Base-by-base conservation (phyloP, 2,888 invertebrate species). In the Neria commutata region DNA sequence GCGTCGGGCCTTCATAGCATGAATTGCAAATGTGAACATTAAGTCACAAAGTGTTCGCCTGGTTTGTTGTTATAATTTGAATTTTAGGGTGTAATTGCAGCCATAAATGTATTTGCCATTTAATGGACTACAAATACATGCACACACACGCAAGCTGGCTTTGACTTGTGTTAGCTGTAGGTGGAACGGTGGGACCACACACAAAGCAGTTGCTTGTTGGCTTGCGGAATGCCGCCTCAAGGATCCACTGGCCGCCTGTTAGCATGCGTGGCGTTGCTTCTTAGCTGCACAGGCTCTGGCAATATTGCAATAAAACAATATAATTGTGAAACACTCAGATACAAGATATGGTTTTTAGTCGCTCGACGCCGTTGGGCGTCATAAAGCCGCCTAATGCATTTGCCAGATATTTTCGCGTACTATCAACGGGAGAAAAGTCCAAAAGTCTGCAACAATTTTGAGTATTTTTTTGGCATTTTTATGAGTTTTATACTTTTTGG, bases 71-170 rank as follows among this genome's bases (percentile, higher is more conserved):
- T 76, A 76, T 77, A 76, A 77, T 76, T 74, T 77, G 70, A 76
- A 68, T 75, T 78, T 76, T 78, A 78, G 74, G 73, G 74, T 71
- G 71, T 78, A 77, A 77, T 77, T 77, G 73, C 65, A 64, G 71
- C 67, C 70, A 78, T 77, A 78, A 78, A 77, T 78, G 77, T 78
- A 71, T 77, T 76, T 71, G 70, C 68, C 70, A 57, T 68, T 71
- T 67, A 71, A 72, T 68, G 67, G 67, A 65, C 65, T 63, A 63
- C 61, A 62, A 62, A 60, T n/a, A 42, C 50, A 49, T 34, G 47
- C 46, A 56, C 52, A 46, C 45, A 24, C 25, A 46, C 23, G 46
- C 34, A 45, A 23, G 10, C n/a, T 24, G 17, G 19, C 23, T 21
- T 26, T 16, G 24, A 48, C 37, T 14, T 8, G n/a, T 40, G 40